Conservation (phyloP, 2,797 vertebrate genomes). For the Hephaestus fuliginosus region DNA sequence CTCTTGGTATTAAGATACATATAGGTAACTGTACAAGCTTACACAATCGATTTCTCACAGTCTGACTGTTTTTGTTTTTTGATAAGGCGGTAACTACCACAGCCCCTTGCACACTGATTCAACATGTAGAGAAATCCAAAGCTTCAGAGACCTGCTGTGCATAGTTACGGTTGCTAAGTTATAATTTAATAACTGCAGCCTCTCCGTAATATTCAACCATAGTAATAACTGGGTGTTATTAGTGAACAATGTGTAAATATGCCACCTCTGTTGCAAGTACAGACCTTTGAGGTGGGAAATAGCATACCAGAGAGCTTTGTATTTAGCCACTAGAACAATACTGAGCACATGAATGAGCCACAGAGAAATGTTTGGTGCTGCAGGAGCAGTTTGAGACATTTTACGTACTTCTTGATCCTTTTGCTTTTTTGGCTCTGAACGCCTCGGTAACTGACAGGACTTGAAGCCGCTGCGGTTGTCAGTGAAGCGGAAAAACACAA, state of each 20-base stretch:
- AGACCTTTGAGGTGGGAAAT: background rate
- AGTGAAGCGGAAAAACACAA: conserved; percentile 43
- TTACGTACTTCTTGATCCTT: conserved; percentile 20
- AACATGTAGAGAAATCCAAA: background rate
- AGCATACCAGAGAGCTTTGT: conserved; percentile 6
- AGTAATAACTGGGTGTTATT: background rate
- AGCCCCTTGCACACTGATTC: background rate
- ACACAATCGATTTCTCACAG: background rate
- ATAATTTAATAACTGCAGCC: background rate
- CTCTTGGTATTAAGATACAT: background rate
- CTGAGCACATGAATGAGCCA: conserved; percentile 9
- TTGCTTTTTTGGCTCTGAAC: conserved; percentile 19
- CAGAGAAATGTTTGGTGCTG: conserved; percentile 3
- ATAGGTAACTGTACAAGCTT: background rate
- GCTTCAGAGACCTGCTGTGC: conserved; percentile 17
- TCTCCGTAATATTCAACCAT: background rate
- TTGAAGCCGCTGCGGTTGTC: conserved; percentile 43
- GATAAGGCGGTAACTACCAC: background rate
- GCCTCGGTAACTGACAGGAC: conserved; percentile 26
- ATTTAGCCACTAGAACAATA: background rate
- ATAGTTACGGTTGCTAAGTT: conserved; percentile 1
- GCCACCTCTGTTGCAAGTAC: background rate
- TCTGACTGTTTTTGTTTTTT: background rate
- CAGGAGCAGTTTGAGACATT: conserved; percentile 28
- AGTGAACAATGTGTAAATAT: background rate